A percentile compares a stretch with the other conserved stretches of the same genome.
Conservation (phyloP, 2,888 invertebrate species). For the Smittia aterrima region DNA sequence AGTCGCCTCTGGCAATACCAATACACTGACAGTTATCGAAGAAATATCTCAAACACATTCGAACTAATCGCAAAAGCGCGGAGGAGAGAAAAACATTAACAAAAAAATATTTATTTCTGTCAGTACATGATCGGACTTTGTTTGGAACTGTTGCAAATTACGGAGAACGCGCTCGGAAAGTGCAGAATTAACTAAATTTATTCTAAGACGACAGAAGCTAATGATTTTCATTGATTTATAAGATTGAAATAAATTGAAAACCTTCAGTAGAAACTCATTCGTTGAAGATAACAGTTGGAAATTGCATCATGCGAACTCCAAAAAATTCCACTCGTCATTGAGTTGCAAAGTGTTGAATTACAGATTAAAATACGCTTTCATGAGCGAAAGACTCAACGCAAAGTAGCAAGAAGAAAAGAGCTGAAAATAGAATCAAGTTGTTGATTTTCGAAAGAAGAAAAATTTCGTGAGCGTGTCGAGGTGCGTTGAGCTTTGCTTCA, state of each 20-base stretch:
- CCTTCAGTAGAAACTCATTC: not conserved
- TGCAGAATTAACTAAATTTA: not conserved
- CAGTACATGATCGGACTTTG: conserved; percentile 33
- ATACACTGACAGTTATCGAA: conserved; percentile 17
- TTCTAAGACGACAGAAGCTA: not conserved
- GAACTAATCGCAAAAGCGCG: not conserved
- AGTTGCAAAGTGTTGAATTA: not conserved
- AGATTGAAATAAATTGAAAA: not conserved
- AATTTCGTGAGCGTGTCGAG: not conserved
- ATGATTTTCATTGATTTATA: not conserved
- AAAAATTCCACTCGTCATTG: not conserved
- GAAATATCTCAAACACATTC: conserved; percentile 24
- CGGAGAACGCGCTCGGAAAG: not conserved
- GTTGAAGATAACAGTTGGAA: not conserved
- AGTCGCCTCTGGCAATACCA: conserved; percentile 16
- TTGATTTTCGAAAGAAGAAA: not conserved
- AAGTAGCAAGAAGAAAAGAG: not conserved
- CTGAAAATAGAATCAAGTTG: conserved; percentile 1
- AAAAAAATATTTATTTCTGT: not conserved
- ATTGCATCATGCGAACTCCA: not conserved
- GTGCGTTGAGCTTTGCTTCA: too few relatives aligned
- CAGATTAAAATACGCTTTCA: not conserved
- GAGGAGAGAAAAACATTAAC: not conserved
- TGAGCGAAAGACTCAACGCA: not conserved
- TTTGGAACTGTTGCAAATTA: conserved; percentile 24